Evolutionary conservation across 2,113 vertebrate species (phyloP), one percentile per base, ranked within the genome.

Genomic region (Mormyrus iriodes): DNA sequence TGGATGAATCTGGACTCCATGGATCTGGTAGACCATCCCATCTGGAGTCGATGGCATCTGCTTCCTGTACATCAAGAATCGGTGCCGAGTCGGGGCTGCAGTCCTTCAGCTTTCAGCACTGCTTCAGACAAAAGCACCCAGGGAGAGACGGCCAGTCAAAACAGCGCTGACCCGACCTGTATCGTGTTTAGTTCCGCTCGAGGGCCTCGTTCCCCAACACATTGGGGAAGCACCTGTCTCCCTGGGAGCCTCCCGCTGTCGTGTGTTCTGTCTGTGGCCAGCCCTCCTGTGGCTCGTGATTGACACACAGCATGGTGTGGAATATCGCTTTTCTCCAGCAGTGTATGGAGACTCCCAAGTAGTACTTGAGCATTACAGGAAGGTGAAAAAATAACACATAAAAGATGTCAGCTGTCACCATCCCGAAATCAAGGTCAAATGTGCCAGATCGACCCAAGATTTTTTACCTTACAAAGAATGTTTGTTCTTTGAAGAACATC

Each of bases 41-140:
- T 89, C 55, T 90, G 86, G n/a, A 91, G 89, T 89, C 65, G 53
- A 61, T 52, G 88, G 58, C 89, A 61, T 91, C 58, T 90, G 85
- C 89, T 58, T 88, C 87, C 86, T 86, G 90, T 89, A 92, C 90
- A 65, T 89, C 88, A 61, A 92, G 90, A 69, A 88, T 89, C 84
- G 69, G 91, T 83, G 48, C 87, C 84, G 91, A 91, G 91, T 49
- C 90, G 91, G 58, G 31, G 90, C 91, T 94, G 94, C 94, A 93
- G 92, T 92, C 89, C 90, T 88, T 58, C 91, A 92, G 92, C 95
- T 95, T 94, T 95, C 95, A 94, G 90, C 94, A 94, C 94, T 91
- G 93, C 92, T 86, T 51, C 91, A 92, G 92, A 94, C 91, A 90
- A 90, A 89, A 90, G 85, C 84, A 89, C 90, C 92, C 92, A 86